phyloP scores from a whole-genome alignment of 1,140 invertebrate species.

The Drosophila insularis region DNA sequence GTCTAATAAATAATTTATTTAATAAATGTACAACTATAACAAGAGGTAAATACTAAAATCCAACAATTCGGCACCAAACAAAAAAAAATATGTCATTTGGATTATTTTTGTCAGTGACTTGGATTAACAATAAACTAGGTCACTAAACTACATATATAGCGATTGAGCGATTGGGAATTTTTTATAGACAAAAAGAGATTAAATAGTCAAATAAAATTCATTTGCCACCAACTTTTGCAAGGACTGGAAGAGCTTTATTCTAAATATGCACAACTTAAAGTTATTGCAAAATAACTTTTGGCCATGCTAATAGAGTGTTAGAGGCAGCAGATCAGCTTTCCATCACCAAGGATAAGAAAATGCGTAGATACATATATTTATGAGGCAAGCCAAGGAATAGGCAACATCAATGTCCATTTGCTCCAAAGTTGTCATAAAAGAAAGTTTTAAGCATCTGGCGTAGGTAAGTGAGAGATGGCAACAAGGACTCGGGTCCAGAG shows the following conservation, averaged over 20 bases:
- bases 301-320: slow-evolving; percentile 68
- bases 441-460: slow-evolving; percentile 70
- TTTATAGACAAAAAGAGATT: not conserved
- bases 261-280: not conserved
- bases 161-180: not conserved
- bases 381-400: slow-evolving; percentile 39
- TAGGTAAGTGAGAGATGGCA: slow-evolving; percentile 40
- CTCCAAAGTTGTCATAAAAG: slow-evolving; percentile 69
- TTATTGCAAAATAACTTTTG: slow-evolving; percentile 21
- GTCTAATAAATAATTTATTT: too few relatives aligned
- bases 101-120: not conserved
- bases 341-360: slow-evolving; percentile 27
- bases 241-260: not conserved
- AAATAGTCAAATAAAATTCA: slow-evolving; percentile 1
- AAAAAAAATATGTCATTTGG: too few relatives aligned
- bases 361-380: slow-evolving; percentile 68
- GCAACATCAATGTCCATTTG: slow-evolving; percentile 75
- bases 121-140: not conserved
- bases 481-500: slow-evolving; percentile 33
- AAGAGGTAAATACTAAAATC: too few relatives aligned
- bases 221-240: not conserved
- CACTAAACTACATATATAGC: not conserved
- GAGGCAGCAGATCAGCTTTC: slow-evolving; percentile 2
- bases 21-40: too few relatives aligned
- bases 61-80: too few relatives aligned